Evolutionary conservation across 2,888 invertebrate species (phyloP), one percentile per base, ranked within the genome.

Genomic region (Coronaproctus castanopsis): DNA sequence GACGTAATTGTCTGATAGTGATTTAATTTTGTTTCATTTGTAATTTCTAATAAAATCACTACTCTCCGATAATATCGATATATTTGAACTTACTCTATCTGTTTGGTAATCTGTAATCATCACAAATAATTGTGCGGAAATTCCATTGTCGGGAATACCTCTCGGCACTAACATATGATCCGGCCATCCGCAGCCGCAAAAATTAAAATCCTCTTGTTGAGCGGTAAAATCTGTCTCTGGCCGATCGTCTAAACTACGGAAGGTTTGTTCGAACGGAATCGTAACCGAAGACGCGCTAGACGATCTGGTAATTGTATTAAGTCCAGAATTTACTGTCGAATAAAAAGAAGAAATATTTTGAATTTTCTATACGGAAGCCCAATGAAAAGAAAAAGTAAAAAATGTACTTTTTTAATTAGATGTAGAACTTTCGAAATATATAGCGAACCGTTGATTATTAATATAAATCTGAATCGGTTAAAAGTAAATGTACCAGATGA

Each of bases 221-320:
- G 77, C 72, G 2, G 74, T 72, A 23, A 49, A 60, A 14, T 23
- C 55, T 1, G 51, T 55, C n/a, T n/a, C n/a, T 50, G 52, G 77
- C 77, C 0, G 68, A 2, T 63, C 18, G 75, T 84, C 83, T 66
- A 83, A 69, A 69, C 81, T 78, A 8, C 84, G 78, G 80, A 87
- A 90, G 1, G 85, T 86, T 60, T 82, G 76, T 69, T 86, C 87
- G 70, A 84, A 87, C 0, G 87, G 87, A 68, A 87, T 84, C 14
- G 87, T 88, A n/a, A 90, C 81, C 0, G 85, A 81, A 0, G 89
- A 88, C 54, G 85, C 80, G 0, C 72, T 69, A 2, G 87, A 87
- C 21, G 72, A 71, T 18, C 84, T 80, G 0, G 75, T 76, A 58
- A 89, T 75, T 0, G 76, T 78, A 68, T 83, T 86, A 62, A 73